Conservation (phyloP, 2,888 invertebrate species). For the Philereme vetulata region DNA sequence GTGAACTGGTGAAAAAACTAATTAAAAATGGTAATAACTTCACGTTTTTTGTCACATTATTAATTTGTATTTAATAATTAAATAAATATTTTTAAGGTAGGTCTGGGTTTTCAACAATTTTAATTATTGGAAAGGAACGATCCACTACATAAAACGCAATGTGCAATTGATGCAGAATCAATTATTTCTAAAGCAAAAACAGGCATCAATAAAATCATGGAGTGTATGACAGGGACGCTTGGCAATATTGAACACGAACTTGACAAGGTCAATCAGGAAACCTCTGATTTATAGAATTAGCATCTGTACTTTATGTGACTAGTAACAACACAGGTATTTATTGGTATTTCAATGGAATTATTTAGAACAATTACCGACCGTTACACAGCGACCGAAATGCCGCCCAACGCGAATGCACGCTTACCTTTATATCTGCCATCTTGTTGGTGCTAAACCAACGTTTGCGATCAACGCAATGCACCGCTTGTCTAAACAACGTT, state of each 20-base stretch:
- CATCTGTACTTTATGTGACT: not conserved
- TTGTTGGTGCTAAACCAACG: slow-evolving; percentile 65
- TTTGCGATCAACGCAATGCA: slow-evolving; percentile 69
- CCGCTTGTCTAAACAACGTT: slow-evolving; percentile 57
- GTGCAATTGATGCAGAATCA: not conserved
- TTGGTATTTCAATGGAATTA: slow-evolving; percentile 3
- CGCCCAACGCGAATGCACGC: slow-evolving; percentile 64
- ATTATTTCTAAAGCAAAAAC: not conserved
- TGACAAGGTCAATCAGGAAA: slow-evolving; percentile 12
- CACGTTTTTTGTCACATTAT: too few species aligned
- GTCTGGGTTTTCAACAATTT: too few species aligned
- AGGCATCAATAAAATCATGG: slow-evolving; percentile 4
- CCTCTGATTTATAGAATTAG: not conserved
- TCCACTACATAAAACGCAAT: too few species aligned
- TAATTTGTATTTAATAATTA: too few species aligned
- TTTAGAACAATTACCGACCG: slow-evolving; percentile 53
- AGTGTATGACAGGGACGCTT: not conserved
- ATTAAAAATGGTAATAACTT: too few species aligned
- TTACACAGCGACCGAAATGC: slow-evolving; percentile 73
- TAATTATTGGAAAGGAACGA: too few species aligned
- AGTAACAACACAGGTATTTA: not conserved
- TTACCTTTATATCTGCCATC: slow-evolving; percentile 84
- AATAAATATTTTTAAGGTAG: too few species aligned
- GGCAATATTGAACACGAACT: slow-evolving; percentile 1
- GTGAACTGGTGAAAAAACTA: not conserved